Conservation (phyloP, 2,888 invertebrate species). For the Stenchaetothrips biformis region DNA sequence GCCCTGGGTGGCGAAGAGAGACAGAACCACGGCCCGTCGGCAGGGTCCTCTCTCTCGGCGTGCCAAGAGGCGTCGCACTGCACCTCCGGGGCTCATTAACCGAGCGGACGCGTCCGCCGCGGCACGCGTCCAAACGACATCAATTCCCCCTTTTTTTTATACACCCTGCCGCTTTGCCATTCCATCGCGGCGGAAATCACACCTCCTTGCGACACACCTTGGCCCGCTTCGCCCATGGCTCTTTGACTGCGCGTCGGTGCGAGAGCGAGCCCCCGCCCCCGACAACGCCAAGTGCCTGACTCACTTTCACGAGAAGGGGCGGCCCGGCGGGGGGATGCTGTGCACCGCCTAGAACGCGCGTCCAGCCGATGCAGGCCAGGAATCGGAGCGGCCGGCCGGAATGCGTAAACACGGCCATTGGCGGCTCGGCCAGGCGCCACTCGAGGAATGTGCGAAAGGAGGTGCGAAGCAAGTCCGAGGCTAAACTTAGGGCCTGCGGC, state of each 20-base stretch:
- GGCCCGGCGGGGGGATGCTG: too few relatives aligned
- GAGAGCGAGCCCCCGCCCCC: too few relatives aligned
- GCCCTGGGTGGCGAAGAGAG: too few relatives aligned
- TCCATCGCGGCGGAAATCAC: background rate
- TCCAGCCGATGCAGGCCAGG: background rate
- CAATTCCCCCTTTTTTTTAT: background rate
- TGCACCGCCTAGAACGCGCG: background rate
- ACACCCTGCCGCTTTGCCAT: background rate
- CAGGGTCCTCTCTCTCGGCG: too few relatives aligned
- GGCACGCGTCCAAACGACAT: background rate
- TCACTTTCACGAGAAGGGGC: too few relatives aligned
- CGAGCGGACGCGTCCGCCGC: background rate
- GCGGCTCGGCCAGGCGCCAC: background rate
- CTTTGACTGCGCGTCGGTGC: too few relatives aligned
- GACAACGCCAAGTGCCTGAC: too few relatives aligned
- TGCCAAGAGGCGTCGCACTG: background rate
- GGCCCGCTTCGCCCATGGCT: background rate
- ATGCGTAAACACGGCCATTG: slow-evolving; percentile 1
- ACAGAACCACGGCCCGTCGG: too few relatives aligned
- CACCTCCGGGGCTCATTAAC: slow-evolving; percentile 9
- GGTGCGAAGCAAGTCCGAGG: background rate
- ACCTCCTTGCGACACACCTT: background rate
- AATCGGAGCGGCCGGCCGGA: background rate
- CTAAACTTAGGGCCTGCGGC: slow-evolving; percentile 8
- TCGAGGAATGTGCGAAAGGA: background rate